These are phyloP conservation scores for Xanthia icteritia DNA, from an alignment of 2,888 invertebrate genomes.

Conservation along the genomic window DNA sequence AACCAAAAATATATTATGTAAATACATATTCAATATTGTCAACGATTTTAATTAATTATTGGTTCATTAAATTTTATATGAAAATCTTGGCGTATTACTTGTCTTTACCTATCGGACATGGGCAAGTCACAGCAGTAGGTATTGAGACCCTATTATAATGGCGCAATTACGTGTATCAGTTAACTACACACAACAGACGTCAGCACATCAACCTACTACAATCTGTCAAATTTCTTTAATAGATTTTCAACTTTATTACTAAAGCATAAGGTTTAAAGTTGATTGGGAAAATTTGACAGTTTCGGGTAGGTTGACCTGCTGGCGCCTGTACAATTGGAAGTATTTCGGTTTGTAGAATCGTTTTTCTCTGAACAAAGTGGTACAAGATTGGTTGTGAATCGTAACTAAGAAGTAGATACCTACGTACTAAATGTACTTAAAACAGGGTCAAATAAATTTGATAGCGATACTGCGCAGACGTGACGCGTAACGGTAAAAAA, in stretches of 20 bases:
- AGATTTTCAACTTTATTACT: too few species aligned
- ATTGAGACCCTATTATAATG: slow-evolving; percentile 14
- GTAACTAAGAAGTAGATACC: not conserved
- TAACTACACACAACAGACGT: too few species aligned
- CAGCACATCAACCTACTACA: too few species aligned
- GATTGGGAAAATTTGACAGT: too few species aligned
- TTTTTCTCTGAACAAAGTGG: not conserved
- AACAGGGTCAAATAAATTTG: too few species aligned
- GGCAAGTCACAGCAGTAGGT: not conserved
- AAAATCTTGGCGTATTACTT: slow-evolving; percentile 42
- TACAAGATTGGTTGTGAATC: not conserved
- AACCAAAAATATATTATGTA: slow-evolving; percentile 70
- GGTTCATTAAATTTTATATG: slow-evolving; percentile 76
- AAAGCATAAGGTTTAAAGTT: too few species aligned
- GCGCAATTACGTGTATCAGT: slow-evolving; percentile 40
- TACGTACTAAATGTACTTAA: not conserved
- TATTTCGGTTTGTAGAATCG: not conserved
- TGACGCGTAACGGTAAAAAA: too few species aligned
- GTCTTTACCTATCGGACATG: not conserved
- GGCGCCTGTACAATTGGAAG: not conserved
- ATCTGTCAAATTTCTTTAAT: too few species aligned
- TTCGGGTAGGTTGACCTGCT: too few species aligned
- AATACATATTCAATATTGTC: slow-evolving; percentile 69
- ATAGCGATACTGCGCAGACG: too few species aligned
- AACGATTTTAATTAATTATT: slow-evolving; percentile 71